Base-by-base conservation (phyloP, 2,113 vertebrate genomes). In the Neolamprologus caudopunctatus region DNA sequence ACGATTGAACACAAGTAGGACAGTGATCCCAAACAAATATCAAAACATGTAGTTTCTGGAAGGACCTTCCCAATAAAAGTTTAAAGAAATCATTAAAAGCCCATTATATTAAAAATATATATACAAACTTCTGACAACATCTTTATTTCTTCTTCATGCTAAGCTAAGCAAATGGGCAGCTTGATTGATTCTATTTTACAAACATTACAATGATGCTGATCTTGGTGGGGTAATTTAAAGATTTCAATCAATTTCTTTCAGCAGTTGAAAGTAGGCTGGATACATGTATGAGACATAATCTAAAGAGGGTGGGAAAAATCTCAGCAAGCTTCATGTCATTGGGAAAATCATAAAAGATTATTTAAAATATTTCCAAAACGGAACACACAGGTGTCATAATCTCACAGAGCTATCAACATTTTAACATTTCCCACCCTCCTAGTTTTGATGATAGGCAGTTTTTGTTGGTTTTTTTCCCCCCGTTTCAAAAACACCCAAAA, bases 401-500 rank as follows among this genome's bases (percentile, higher is more conserved):
- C 5, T 31, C 11, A 9, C 17, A 31, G 26, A 57, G 75, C 40
- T n/a, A 6, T 82, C 17, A 13, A 1, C 53, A 37, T 66, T 33
- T 66, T 9, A 68, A 4, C 19, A 53, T 26, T 35, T 28, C 78
- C 51, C 57, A 53, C 57, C 57, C 42, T 73, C 50, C 3, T 81
- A 37, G 50, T 84, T 75, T 9, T 24, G 28, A 11, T 45, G 37
- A 83, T 87, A 61, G 11, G 16, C 53, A 33, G 10, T 78, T 78
- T 78, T 31, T 47, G 10, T 13, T 28, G 68, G 1, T 31, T 51
- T 45, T 3, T 2, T 2, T 0, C 6, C 3, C 6, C 13, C 7
- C 3, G 4, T 54, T 35, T 57, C 26, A 21, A 55, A 79, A 86
- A 88, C 50, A 87, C 31, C 58, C 73, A 45, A 83, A 88, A 84